Conservation (phyloP, 2,888 invertebrate species). For the Myopa tessellatipennis region DNA sequence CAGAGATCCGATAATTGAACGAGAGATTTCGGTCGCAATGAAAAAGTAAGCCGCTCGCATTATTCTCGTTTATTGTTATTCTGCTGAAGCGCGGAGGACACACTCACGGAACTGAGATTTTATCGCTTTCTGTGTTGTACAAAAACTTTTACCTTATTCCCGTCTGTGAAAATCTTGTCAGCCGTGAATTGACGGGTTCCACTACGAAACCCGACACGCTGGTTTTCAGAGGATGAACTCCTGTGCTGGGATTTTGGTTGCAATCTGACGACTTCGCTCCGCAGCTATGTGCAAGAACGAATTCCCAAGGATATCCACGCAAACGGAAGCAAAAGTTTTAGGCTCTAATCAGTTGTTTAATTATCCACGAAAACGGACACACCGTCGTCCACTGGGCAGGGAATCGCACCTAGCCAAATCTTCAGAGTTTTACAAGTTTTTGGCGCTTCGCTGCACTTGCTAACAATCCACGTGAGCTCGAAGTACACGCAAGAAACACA, state of each 20-base stretch:
- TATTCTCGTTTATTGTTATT: background rate
- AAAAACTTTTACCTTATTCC: conserved; percentile 65
- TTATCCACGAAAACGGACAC: conserved; percentile 57
- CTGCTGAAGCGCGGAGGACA: conserved; percentile 6
- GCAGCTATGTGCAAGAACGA: background rate
- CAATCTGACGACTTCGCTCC: background rate
- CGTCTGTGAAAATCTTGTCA: conserved; percentile 69
- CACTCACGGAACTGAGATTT: conserved; percentile 22
- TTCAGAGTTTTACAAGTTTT: conserved; percentile 38
- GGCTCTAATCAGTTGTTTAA: conserved; percentile 60
- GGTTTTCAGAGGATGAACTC: conserved; percentile 38
- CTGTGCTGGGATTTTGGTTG: background rate
- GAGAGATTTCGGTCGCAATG: conserved; percentile 7
- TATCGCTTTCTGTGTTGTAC: conserved; percentile 9
- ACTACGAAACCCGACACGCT: conserved; percentile 53
- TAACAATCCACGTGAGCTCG: conserved; percentile 29
- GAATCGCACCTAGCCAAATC: conserved; percentile 31
- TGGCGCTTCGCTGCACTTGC: conserved; percentile 47
- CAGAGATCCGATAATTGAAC: conserved; percentile 1
- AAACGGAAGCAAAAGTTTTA: conserved; percentile 41
- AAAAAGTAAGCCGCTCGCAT: background rate
- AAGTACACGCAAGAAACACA: conserved; percentile 5
- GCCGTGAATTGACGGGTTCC: conserved; percentile 61
- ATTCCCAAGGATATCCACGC: conserved; percentile 11
- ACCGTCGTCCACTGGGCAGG: background rate